Evolutionary conservation across 2,888 invertebrate species (phyloP).

Genomic region (Psococerastis gibbosa): DNA sequence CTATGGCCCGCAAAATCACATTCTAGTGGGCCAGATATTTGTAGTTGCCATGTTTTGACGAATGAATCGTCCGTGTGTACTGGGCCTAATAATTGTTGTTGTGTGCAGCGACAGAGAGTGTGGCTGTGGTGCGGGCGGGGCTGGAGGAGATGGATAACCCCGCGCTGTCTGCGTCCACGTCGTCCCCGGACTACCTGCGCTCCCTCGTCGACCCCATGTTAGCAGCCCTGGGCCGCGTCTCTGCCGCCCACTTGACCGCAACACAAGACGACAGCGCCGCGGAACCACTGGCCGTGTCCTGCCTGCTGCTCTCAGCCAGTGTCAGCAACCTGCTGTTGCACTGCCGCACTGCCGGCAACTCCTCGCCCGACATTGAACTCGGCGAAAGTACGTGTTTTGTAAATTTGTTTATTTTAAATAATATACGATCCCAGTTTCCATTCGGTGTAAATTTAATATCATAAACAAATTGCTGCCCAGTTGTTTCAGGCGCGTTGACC

Average conservation of each 20-base stretch:
- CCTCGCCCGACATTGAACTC: slow-evolving; percentile 45
- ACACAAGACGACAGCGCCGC: slow-evolving; percentile 20
- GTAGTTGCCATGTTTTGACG: too few relatives aligned
- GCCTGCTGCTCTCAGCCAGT: slow-evolving; percentile 36
- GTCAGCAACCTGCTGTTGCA: slow-evolving; percentile 40
- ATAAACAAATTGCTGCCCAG: too few relatives aligned
- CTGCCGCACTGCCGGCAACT: slow-evolving; percentile 60
- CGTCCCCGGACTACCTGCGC: slow-evolving; percentile 40
- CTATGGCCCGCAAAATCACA: too few relatives aligned
- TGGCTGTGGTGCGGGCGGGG: slow-evolving; percentile 32
- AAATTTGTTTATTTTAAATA: too few relatives aligned
- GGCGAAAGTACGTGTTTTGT: slow-evolving; percentile 42
- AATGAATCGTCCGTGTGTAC: too few relatives aligned
- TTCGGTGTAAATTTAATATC: too few relatives aligned
- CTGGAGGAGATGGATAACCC: slow-evolving; percentile 45
- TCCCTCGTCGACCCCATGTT: slow-evolving; percentile 28
- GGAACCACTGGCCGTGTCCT: slow-evolving; percentile 21
- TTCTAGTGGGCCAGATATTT: too few relatives aligned
- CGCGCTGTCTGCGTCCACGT: slow-evolving; percentile 40
- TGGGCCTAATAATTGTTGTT: too few relatives aligned
- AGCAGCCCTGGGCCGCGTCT: slow-evolving; percentile 20
- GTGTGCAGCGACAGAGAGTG: slow-evolving; percentile 25
- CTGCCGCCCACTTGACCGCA: slow-evolving; percentile 18
- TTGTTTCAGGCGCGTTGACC: too few relatives aligned
- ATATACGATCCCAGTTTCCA: too few relatives aligned